These are phyloP conservation scores for Epizoanthus ramosus DNA, from an alignment of 92 coral and sea anemone species.

Conservation along the genomic window DNA sequence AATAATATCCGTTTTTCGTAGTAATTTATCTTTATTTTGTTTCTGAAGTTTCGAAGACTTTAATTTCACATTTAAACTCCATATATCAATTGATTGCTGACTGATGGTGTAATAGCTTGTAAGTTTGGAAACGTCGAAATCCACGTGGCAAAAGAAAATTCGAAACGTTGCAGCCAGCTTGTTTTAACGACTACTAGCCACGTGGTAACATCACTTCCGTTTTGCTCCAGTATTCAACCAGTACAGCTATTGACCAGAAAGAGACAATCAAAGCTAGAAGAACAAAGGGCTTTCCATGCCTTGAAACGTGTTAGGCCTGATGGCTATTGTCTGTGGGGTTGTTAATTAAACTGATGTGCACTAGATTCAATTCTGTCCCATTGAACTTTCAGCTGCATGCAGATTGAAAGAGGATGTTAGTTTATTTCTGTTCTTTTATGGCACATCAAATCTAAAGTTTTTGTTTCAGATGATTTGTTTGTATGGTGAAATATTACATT, in stretches of 20 bases:
- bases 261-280: conserved; percentile 41
- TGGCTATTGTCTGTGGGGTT: conserved; percentile 37
- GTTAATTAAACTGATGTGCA: conserved; percentile 39
- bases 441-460: too few relatives aligned
- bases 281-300: conserved; percentile 54
- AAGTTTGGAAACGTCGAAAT: conserved; percentile 62
- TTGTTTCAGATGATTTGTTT: not conserved
- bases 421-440: conserved; percentile 17
- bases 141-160: conserved; percentile 84
- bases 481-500: not conserved
- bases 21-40: not conserved
- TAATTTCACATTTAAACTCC: not conserved
- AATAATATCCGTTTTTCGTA: not conserved
- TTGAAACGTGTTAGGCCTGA: conserved; percentile 66
- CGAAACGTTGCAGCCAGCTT: conserved; percentile 68
- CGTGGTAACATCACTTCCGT: conserved; percentile 54
- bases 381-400: conserved; percentile 25
- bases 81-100: not conserved
- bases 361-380: conserved; percentile 25
- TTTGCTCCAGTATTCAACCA: conserved; percentile 41
- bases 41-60: not conserved
- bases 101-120: conserved; percentile 52
- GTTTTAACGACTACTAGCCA: conserved; percentile 40
- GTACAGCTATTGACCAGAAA: conserved; percentile 44
- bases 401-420: conserved; percentile 24